These are phyloP conservation scores for Metopia argyrocephala DNA, from an alignment of 2,888 invertebrate species.

Conservation along the genomic window DNA sequence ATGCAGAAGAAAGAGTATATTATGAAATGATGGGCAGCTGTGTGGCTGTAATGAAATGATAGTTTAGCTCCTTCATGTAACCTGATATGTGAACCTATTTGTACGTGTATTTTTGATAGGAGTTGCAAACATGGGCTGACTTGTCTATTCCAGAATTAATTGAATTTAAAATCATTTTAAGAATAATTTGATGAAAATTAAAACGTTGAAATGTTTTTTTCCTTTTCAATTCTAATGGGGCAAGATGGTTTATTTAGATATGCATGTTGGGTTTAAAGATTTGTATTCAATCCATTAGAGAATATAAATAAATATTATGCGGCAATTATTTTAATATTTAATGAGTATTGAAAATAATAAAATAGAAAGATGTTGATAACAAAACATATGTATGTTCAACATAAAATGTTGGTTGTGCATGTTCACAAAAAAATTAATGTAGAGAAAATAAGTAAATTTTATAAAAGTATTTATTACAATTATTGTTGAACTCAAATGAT, in stretches of 20 bases:
- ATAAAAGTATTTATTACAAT: too few relatives aligned
- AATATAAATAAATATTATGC: neutral
- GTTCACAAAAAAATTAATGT: too few relatives aligned
- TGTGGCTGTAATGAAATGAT: neutral
- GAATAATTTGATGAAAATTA: constrained; percentile 6
- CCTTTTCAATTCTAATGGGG: constrained; percentile 1
- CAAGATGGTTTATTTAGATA: neutral
- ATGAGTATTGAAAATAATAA: neutral
- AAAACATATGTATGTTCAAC: neutral
- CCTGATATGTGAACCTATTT: neutral
- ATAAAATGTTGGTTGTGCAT: neutral
- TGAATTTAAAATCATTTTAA: constrained; percentile 30
- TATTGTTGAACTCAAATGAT: too few relatives aligned
- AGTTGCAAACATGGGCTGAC: neutral
- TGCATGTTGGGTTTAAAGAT: constrained; percentile 20
- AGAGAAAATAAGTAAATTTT: too few relatives aligned
- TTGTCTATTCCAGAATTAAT: constrained; percentile 15
- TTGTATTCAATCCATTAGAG: neutral
- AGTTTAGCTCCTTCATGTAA: constrained; percentile 6
- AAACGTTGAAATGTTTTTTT: neutral
- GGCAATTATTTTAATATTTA: neutral
- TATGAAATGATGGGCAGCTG: constrained; percentile 4
- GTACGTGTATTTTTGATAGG: neutral
- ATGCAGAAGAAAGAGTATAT: neutral
- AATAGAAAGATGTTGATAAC: neutral